Base-by-base conservation (phyloP, 2,113 vertebrate species). In the Gracilinanus agilis region DNA sequence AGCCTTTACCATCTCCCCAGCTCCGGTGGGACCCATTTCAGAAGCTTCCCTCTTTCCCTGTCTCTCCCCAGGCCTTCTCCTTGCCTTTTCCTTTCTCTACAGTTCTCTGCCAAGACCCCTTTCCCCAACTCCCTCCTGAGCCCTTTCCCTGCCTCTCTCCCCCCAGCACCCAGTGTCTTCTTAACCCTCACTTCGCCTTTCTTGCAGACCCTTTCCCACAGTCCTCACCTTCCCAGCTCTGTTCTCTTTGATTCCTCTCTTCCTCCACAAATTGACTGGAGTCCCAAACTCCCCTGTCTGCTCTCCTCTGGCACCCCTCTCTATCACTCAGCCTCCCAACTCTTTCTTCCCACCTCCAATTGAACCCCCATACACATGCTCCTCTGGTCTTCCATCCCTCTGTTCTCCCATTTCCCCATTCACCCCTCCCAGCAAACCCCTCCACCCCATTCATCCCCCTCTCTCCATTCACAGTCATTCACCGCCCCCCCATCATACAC, bases 371-470 rank as follows among this genome's bases (percentile, higher is more conserved):
- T 93, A 54, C 10, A 2, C 58, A 40, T 10, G 3, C 58, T 53
- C 44, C 91, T 75, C 92, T 44, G 49, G 93, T 88, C 91, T 94
- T 55, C n/a, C 8, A 44, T 83, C 54, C 44, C 91, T 91, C 67
- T 25, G 90, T 58, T 61, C 44, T 91, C 92, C 93, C 92, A 23
- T 25, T 2, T 89, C 93, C 95, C 96, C 56, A 90, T 93, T 92
- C 97, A 94, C 92, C 97, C 93, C 96, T 97, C 27, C 16, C 44
- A 92, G 95, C 96, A 54, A 89, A 96, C 89, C 75, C 96, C 97
- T 97, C 94, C 97, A 96, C 97, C 97, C 95, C 97, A 96, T 98
- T 96, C 97, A 97, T 98, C 92, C 96, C 97, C 97, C 97, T 91
- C 93, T 94, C 95, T 91, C 96, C 97, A 96, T 96, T 96, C 96